Conservation (phyloP, 1,140 invertebrate genomes). For the Trichogramma pretiosum region DNA sequence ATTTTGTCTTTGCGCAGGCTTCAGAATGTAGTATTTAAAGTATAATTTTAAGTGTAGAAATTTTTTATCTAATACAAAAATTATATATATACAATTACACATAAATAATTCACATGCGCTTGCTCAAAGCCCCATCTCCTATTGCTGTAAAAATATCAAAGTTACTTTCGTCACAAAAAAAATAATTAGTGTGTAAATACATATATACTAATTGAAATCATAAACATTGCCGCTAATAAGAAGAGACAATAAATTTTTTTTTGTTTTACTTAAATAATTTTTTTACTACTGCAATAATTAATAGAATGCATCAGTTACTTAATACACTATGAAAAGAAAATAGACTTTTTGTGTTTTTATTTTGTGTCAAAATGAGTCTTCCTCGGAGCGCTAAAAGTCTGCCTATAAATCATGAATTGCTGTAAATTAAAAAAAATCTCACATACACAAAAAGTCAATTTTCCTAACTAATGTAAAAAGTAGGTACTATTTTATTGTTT, state of each 20-base stretch:
- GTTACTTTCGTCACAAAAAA: constrained; percentile 31
- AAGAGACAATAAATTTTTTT: constrained; percentile 22
- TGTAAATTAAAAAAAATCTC: too few species aligned
- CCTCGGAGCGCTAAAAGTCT: too few species aligned
- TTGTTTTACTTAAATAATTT: neutral
- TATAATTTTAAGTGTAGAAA: constrained; percentile 20
- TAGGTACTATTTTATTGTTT: constrained; percentile 1
- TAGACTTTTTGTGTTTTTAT: too few species aligned
- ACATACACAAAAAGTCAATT: neutral
- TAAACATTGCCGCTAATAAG: constrained; percentile 29
- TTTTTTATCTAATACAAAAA: constrained; percentile 27
- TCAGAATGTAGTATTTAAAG: constrained; percentile 10
- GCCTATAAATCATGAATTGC: too few species aligned
- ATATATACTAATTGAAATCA: constrained; percentile 34
- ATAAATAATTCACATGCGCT: constrained; percentile 35
- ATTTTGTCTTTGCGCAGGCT: too few species aligned
- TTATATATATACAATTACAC: constrained; percentile 32
- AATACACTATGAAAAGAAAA: too few species aligned
- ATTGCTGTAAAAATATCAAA: constrained; percentile 45
- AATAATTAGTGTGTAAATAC: constrained; percentile 41
- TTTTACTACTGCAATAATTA: neutral
- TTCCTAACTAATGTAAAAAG: too few species aligned
- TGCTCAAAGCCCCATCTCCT: constrained; percentile 44
- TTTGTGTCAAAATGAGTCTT: too few species aligned
- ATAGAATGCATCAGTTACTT: neutral